Conservation (phyloP, 2,888 invertebrate species). For the Lycaena phlaeas region DNA sequence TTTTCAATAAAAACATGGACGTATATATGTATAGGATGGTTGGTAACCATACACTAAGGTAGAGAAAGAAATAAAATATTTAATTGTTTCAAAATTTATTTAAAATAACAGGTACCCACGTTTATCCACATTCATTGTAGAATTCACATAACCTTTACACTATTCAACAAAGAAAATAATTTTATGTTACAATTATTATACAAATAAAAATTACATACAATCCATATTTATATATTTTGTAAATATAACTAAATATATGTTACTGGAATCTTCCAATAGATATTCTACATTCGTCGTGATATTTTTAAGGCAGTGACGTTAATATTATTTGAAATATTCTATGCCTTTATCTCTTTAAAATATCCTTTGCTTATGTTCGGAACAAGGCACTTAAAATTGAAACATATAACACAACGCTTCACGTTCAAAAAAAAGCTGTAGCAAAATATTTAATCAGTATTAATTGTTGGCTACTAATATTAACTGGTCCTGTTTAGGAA, state of each 20-base stretch:
- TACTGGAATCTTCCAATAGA: conserved; percentile 1
- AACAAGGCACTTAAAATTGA: conserved; percentile 3
- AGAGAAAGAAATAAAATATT: neutral
- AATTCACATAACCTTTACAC: neutral
- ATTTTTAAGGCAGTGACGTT: conserved; percentile 5
- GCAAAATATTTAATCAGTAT: neutral
- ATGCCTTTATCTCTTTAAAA: neutral
- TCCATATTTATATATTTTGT: neutral
- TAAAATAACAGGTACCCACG: conserved; percentile 6
- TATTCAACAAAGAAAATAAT: conserved; percentile 5
- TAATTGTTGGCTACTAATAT: neutral
- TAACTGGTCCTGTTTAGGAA: conserved; percentile 1
- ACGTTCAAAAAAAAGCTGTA: neutral
- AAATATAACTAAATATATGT: conserved; percentile 5
- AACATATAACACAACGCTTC: neutral
- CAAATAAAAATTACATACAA: neutral
- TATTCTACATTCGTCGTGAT: conserved; percentile 4
- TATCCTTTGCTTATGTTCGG: neutral
- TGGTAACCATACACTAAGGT: neutral
- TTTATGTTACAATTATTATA: too few species aligned
- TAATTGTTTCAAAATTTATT: neutral
- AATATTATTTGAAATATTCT: neutral
- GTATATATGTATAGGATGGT: too few species aligned
- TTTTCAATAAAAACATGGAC: too few species aligned
- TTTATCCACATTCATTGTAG: neutral